Evolutionary conservation across 1,140 invertebrate species (phyloP), one percentile per base, ranked within the genome.

Genomic region (Trichoplusia ni): DNA sequence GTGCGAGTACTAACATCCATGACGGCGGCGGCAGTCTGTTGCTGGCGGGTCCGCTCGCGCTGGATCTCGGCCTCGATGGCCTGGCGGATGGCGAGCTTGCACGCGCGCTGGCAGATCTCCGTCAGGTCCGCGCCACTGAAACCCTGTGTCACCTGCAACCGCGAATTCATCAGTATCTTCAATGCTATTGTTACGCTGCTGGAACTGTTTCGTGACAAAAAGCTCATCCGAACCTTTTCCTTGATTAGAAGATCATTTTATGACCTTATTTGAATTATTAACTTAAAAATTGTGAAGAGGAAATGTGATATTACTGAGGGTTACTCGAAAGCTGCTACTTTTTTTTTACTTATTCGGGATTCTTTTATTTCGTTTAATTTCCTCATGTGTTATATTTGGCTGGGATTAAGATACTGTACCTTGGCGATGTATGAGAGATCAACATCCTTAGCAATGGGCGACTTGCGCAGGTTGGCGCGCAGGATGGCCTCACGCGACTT

Each of bases 111-210:
- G 91, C 99, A 99, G 80, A 99, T 99, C 93, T 99, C 99, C 33
- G 98, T 99, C 78, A 99, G 92, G 92, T 99, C 99, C 66, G 99
- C 99, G 75, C 99, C 99, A 64, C 98, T 99, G 92, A 99, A 99
- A 23, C 99, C 99, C 77, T 91, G 89, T 14, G 90, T 91, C 69
- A 91, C 90, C 90, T 91, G 75, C 2, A 37, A 16, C 14, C 2
- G 7, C n/a, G 2, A 18, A 67, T 42, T 14, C 33, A 37, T 37
- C 1, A 37, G 2, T 9, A 35, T n/a, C n/a, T n/a, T n/a, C n/a
- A n/a, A n/a, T n/a, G n/a, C n/a, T n/a, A n/a, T n/a, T n/a, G n/a
- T n/a, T n/a, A n/a, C n/a, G n/a, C n/a, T n/a, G n/a, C n/a, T n/a
- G n/a, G n/a, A n/a, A n/a, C n/a, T n/a, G n/a, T n/a, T n/a, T n/a